phyloP scores from a whole-genome alignment of 2,113 vertebrate genomes.

The Picathartes gymnocephalus region DNA sequence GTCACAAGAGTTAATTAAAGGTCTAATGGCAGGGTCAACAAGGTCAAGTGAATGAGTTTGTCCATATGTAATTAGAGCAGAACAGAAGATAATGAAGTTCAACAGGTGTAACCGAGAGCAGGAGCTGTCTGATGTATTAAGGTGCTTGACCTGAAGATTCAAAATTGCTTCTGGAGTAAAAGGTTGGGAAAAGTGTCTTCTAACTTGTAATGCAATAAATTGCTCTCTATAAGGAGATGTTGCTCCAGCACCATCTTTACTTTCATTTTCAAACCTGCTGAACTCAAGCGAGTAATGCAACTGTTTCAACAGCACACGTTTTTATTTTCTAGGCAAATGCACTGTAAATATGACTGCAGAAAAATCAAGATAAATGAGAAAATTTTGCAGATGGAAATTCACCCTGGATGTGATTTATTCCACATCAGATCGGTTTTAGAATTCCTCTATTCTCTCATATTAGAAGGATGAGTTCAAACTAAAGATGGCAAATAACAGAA shows the following conservation, averaged over 20 bases:
- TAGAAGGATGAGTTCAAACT: neutral
- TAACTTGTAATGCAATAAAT: neutral
- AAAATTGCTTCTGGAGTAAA: neutral
- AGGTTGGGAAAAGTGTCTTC: neutral
- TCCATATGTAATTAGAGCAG: constrained; percentile 7
- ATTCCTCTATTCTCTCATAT: neutral
- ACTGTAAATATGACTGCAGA: neutral
- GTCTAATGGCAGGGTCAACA: constrained; percentile 7
- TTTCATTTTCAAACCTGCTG: neutral
- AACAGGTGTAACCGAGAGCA: constrained; percentile 17
- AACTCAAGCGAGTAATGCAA: neutral
- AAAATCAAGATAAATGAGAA: neutral
- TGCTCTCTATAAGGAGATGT: neutral
- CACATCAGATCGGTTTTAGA: neutral
- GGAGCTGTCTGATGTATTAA: neutral
- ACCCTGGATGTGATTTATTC: neutral
- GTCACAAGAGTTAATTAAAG: constrained; percentile 37
- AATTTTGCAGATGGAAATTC: neutral
- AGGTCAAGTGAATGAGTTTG: constrained; percentile 47
- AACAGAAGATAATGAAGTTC: neutral
- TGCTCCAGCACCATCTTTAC: neutral
- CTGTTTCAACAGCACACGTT: neutral
- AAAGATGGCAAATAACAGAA: neutral
- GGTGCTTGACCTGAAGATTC: neutral
- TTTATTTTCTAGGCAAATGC: neutral